Evolutionary conservation across 2,888 invertebrate species (phyloP), one percentile per base, ranked within the genome.

Genomic region (Ormia ochracea): DNA sequence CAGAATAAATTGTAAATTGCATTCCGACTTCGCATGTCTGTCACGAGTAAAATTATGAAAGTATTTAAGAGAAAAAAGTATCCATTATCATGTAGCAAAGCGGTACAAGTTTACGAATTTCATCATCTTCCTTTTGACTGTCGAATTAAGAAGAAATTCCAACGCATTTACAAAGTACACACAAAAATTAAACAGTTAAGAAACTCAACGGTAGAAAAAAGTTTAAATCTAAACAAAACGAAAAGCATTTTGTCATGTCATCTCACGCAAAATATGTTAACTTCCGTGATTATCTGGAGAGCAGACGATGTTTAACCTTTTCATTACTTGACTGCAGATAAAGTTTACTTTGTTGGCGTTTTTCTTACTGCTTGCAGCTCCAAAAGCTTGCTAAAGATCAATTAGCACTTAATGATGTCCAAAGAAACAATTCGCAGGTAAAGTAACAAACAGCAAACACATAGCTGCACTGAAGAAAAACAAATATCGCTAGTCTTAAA

Each of bases 371-470:
- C 19, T 33, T 52, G 14, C 3, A 38, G 45, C 38, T 21, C 14
- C 23, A 77, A 58, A n/a, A 31, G 28, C 59, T 77, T 58, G 48
- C 43, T 41, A 77, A 75, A 80, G 80, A 80, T 80, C 80, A 80
- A 80, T 80, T 80, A 80, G 80, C 80, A 80, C 80, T 80, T 77
- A 80, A 80, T 80, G 80, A 77, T 80, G 80, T 80, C 80, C 72
- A 77, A 66, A 66, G 31, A 69, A 80, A 80, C 72, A 73, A 80
- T 77, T 77, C 77, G 72, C 61, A 72, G 68, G 12, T 54, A 75
- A 66, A 33, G 72, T 31, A 52, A 54, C 36, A 66, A 73, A 70
- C 65, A 58, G 41, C 74, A 66, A 45, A 33, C 45, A 21, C 38
- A 28, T 31, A 14, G 28, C 31, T 31, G 19, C 33, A 33, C 1